Percentiles rank a stretch among this genome's conserved stretches.
phyloP scores from a whole-genome alignment of 2,113 vertebrate species.

The Donacobius atricapilla region DNA sequence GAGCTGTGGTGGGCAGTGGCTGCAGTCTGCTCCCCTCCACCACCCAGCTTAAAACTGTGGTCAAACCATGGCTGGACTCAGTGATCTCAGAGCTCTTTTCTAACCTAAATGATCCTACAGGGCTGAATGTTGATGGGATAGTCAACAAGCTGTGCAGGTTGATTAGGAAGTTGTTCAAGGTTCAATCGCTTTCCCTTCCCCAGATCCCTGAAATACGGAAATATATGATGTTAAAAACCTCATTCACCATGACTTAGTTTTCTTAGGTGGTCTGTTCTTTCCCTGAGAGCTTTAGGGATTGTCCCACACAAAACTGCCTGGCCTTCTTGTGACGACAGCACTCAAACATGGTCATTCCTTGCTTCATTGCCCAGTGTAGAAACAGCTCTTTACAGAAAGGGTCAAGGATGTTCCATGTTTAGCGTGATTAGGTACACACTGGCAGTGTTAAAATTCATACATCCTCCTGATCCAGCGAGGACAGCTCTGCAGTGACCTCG shows the following conservation, averaged over 20 bases:
- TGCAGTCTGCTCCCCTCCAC: neutral
- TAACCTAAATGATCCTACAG: rapidly evolving
- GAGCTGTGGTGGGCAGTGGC: neutral
- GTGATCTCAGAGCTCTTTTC: neutral
- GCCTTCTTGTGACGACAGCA: neutral
- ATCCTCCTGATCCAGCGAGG: neutral
- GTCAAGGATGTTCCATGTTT: neutral
- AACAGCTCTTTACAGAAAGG: neutral
- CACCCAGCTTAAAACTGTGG: neutral
- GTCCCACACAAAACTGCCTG: neutral
- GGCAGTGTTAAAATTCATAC: neutral
- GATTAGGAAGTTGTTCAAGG: neutral
- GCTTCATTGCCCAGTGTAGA: neutral
- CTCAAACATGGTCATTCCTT: neutral
- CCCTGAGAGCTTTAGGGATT: neutral
- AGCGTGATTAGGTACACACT: neutral
- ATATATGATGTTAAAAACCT: neutral
- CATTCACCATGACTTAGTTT: neutral
- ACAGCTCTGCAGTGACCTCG: neutral
- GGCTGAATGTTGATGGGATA: neutral
- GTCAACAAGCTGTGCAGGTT: neutral
- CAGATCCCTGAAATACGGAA: neutral
- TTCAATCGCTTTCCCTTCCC: neutral
- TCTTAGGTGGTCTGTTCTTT: neutral
- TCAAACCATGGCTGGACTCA: rapidly evolving